phyloP scores from a whole-genome alignment of 2,113 vertebrate species.

The human region GRCh38 chr2:236461501-236462000 shows the following conservation, averaged over 20 bases:
- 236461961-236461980: background rate
- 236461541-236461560: accelerated
- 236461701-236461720: accelerated
- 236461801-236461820: background rate
- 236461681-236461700: accelerated
- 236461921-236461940: background rate
- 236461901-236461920: background rate
- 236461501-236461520: accelerated
- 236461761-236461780: accelerated
- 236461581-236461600: accelerated
- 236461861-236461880: too few relatives aligned
- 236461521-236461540: accelerated
- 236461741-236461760: background rate
- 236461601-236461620: accelerated
- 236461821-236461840: accelerated
- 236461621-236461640: accelerated
- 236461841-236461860: accelerated
- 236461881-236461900: accelerated
- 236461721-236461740: accelerated
- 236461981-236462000: background rate
- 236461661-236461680: accelerated
- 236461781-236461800: accelerated
- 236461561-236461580: accelerated
- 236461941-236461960: background rate
- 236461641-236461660: accelerated